A percentile compares a stretch with the other conserved stretches of the same genome.
These are phyloP conservation scores for Lucilia cuprina DNA, from an alignment of 1,140 invertebrate species.

Conservation along the genomic window DNA sequence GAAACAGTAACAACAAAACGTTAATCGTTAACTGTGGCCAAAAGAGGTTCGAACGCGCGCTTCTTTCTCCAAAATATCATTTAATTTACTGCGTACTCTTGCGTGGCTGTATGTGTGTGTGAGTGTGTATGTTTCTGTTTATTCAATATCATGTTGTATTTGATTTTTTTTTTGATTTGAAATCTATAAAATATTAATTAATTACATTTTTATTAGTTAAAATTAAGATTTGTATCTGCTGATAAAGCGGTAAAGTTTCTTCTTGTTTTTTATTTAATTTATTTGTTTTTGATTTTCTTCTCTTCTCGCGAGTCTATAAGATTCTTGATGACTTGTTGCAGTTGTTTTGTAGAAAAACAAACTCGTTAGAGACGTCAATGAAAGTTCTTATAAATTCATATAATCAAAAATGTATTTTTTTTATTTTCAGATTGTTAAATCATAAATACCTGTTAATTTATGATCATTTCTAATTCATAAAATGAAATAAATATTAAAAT, in stretches of 20 bases:
- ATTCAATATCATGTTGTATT: neutral
- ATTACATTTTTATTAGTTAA: slow-evolving; percentile 33
- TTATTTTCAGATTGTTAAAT: neutral
- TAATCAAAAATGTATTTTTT: neutral
- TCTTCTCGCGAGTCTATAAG: neutral
- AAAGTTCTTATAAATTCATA: slow-evolving; percentile 25
- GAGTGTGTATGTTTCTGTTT: no score
- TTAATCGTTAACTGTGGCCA: neutral
- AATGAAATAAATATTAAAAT: neutral
- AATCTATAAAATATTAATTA: slow-evolving; percentile 38
- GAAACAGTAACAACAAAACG: neutral
- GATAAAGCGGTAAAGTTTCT: slow-evolving; percentile 17
- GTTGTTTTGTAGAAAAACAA: neutral
- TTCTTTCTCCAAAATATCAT: neutral
- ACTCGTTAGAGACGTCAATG: slow-evolving; percentile 22
- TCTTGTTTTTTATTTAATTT: slow-evolving; percentile 16
- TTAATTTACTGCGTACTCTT: neutral
- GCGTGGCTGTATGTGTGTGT: neutral
- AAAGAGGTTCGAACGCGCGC: neutral
- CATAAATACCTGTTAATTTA: slow-evolving; percentile 30
- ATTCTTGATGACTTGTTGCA: neutral
- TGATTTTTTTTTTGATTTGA: neutral
- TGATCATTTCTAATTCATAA: slow-evolving; percentile 16
- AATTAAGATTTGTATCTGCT: neutral
- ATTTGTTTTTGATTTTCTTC: neutral